Evolutionary conservation across 2,888 invertebrate species (phyloP).

Genomic region (Coremacera marginata): DNA sequence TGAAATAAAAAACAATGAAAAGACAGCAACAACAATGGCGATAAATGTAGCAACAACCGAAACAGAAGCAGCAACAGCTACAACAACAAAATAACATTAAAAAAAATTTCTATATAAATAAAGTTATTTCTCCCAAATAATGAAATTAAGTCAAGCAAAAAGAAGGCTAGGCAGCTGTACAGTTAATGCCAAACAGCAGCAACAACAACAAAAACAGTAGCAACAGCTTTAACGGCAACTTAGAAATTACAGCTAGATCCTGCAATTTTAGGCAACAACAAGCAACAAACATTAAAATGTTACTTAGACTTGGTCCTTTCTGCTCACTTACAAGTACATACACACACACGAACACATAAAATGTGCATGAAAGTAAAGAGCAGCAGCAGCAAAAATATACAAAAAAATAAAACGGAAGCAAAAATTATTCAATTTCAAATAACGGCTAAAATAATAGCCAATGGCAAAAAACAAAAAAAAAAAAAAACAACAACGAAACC

Average conservation of each 20-base stretch:
- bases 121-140: too few relatives aligned
- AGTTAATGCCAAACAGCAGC: not conserved
- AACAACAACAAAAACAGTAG: slow-evolving; percentile 7
- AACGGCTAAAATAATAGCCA: slow-evolving; percentile 20
- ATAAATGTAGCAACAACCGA: not conserved
- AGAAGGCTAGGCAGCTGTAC: too few relatives aligned
- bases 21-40: too few relatives aligned
- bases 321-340: not conserved
- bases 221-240: slow-evolving; percentile 11
- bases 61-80: not conserved
- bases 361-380: not conserved
- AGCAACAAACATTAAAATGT: too few relatives aligned
- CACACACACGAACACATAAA: not conserved
- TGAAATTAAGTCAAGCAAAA: too few relatives aligned
- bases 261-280: not conserved
- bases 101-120: too few relatives aligned
- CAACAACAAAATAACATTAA: too few relatives aligned
- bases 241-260: not conserved
- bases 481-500: not conserved
- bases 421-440: slow-evolving; percentile 18
- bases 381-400: not conserved
- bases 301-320: too few relatives aligned
- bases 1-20: not conserved
- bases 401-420: not conserved
- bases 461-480: not conserved